These are phyloP conservation scores for Poeciliopsis gracilis DNA, from an alignment of 2,797 vertebrate species.

Conservation along the genomic window DNA sequence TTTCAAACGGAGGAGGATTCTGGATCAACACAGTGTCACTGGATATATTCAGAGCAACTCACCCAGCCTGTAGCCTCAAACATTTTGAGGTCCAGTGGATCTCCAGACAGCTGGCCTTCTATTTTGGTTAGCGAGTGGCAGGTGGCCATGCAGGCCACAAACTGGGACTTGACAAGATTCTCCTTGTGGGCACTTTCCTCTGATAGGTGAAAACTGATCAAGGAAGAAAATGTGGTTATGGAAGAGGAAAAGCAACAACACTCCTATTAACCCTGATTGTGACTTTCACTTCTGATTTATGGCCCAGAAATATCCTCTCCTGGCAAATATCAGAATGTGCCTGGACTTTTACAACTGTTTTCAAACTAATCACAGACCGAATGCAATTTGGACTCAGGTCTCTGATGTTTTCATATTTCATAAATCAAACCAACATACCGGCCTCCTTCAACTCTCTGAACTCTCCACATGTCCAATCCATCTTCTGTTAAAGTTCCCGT, in stretches of 20 bases:
- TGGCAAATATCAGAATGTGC: not conserved
- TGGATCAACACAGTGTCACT: not conserved
- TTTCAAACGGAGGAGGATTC: not conserved
- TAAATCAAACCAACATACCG: constrained; percentile 70
- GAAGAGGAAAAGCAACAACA: not conserved
- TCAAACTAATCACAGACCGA: not conserved
- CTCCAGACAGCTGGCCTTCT: constrained; percentile 94
- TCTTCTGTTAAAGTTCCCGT: constrained; percentile 98
- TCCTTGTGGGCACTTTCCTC: constrained; percentile 90
- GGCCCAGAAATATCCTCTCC: not conserved
- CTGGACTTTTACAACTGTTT: not conserved
- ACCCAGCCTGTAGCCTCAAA: constrained; percentile 99
- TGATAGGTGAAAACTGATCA: constrained; percentile 87
- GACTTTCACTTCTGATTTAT: not conserved
- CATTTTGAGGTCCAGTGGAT: constrained; percentile 98
- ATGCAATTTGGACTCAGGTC: not conserved
- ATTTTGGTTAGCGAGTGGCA: constrained; percentile 99
- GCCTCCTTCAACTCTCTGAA: constrained; percentile 89
- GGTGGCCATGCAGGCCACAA: constrained; percentile 97
- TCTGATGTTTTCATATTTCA: not conserved
- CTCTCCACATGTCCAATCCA: constrained; percentile 94
- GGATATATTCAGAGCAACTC: constrained; percentile 59
- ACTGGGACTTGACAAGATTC: constrained; percentile 90
- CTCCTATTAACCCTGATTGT: not conserved
- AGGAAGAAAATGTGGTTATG: not conserved